Evolutionary conservation across 2,797 vertebrate genomes (phyloP).

Genomic region (Champsocephalus gunnari): DNA sequence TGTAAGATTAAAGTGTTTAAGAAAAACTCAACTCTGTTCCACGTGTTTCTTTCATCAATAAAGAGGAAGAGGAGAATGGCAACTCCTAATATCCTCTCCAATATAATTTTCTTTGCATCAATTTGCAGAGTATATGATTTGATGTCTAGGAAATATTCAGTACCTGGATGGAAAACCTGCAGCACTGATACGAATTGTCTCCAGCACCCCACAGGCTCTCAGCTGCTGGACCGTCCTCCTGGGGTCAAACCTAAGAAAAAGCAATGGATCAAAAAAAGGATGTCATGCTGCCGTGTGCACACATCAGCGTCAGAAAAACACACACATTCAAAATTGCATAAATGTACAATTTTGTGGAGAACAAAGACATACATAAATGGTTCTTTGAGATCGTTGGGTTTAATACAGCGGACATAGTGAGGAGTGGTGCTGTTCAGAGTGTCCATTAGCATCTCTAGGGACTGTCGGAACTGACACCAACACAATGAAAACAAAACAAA

Average conservation of each 20-base stretch:
- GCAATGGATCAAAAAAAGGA: background rate
- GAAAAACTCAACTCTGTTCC: too few species aligned
- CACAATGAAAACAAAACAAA: background rate
- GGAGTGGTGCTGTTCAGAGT: constrained; percentile 85
- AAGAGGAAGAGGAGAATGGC: too few species aligned
- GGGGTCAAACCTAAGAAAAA: constrained; percentile 84
- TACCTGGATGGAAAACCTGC: constrained; percentile 88
- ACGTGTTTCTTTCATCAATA: too few species aligned
- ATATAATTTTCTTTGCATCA: too few species aligned
- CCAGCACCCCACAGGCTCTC: constrained; percentile 86
- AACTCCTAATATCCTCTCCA: too few species aligned
- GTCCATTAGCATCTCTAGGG: constrained; percentile 85
- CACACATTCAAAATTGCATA: background rate
- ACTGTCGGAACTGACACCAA: constrained; percentile 83
- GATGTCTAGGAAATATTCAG: background rate
- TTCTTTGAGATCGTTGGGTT: constrained; percentile 86
- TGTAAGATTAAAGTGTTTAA: too few species aligned
- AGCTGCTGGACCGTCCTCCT: constrained; percentile 87
- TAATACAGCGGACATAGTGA: constrained; percentile 89
- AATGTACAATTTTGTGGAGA: background rate
- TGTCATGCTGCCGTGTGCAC: background rate
- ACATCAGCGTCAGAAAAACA: too few species aligned
- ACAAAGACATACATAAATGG: constrained; percentile 81
- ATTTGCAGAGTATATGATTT: background rate
- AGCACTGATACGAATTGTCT: constrained; percentile 88